Conservation (phyloP, 2,888 invertebrate genomes). For the Dione vanillae region DNA sequence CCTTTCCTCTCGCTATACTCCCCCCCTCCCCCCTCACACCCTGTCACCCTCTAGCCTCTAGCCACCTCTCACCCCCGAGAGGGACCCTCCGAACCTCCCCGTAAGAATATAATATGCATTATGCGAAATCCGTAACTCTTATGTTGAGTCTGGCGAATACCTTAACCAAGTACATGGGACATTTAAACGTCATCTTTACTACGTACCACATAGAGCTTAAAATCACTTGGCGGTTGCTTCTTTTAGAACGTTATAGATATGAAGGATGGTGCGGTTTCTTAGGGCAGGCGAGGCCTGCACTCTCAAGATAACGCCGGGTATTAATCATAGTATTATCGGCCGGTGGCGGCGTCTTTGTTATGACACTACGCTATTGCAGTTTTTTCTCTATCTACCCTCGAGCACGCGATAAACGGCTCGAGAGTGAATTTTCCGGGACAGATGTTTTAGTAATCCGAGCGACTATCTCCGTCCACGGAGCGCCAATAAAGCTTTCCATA, state of each 20-base stretch:
- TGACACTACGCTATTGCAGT: constrained; percentile 83
- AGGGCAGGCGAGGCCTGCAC: constrained; percentile 76
- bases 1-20: constrained; percentile 47
- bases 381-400: constrained; percentile 81
- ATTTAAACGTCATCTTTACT: constrained; percentile 50
- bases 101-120: constrained; percentile 82
- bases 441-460: constrained; percentile 79
- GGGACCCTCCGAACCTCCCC: constrained; percentile 48
- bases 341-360: constrained; percentile 80
- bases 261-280: constrained; percentile 53
- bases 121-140: constrained; percentile 84
- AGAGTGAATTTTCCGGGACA: constrained; percentile 83
- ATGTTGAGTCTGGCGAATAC: constrained; percentile 75
- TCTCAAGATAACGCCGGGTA: constrained; percentile 82
- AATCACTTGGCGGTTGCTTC: constrained; percentile 9
- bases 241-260: constrained; percentile 49
- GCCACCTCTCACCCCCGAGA: constrained; percentile 55
- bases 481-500: constrained; percentile 73
- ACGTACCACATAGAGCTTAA: constrained; percentile 38
- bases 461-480: constrained; percentile 52
- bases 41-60: constrained; percentile 39
- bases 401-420: constrained; percentile 71
- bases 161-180: constrained; percentile 57
- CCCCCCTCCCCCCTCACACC: constrained; percentile 46
- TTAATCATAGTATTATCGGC: constrained; percentile 84